phyloP scores from a whole-genome alignment of 2,888 invertebrate genomes.

The Tipula vernalis region DNA sequence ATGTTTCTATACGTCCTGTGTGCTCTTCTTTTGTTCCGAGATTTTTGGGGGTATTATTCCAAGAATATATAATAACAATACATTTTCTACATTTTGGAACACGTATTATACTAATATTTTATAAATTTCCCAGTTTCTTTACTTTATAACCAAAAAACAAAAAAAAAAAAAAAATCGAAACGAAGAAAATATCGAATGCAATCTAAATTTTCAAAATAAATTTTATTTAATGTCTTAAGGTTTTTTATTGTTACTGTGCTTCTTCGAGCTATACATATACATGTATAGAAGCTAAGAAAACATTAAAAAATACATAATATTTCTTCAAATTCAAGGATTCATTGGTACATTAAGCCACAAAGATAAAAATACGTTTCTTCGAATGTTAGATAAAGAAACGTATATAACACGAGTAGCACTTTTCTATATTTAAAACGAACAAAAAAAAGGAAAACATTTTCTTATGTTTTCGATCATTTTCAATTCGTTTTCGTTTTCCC shows the following conservation, averaged over 20 bases:
- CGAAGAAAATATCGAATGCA: slow-evolving; percentile 10
- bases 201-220: slow-evolving; percentile 11
- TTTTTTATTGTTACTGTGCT: background rate
- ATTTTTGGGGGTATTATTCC: background rate
- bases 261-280: background rate
- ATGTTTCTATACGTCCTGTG: background rate
- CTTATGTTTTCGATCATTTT: background rate
- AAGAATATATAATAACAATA: background rate
- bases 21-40: background rate
- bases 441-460: slow-evolving; percentile 8
- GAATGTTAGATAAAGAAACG: background rate
- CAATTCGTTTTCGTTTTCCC: background rate
- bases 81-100: background rate
- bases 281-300: background rate
- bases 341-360: background rate
- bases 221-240: slow-evolving; percentile 9
- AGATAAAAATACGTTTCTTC: background rate
- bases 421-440: background rate
- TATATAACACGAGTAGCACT: background rate
- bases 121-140: slow-evolving; percentile 4
- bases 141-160: background rate
- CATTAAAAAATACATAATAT: slow-evolving; percentile 4
- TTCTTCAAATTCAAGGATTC: slow-evolving; percentile 4
- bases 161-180: background rate
- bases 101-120: slow-evolving; percentile 5